Base-by-base conservation (phyloP, 2,113 vertebrate species). In the Elephas maximus region DNA sequence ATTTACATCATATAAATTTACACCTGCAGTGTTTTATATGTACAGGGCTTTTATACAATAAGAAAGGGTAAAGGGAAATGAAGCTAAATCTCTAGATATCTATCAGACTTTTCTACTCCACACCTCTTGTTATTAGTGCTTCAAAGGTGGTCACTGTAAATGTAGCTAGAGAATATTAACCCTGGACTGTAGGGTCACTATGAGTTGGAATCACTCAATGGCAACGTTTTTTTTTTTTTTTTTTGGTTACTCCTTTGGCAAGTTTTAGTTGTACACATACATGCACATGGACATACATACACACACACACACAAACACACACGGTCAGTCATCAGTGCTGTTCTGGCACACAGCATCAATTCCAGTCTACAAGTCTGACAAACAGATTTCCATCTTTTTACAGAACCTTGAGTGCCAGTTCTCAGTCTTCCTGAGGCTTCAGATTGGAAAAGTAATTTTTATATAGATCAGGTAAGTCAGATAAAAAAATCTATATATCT, bases 361-460 rank as follows among this genome's bases (percentile, higher is more conserved):
- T 82, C 67, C 33, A 82, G 48, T 51, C 45, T 41, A 12, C 0
- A 0, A 86, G 41, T 51, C 57, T 74, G 63, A 83, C 63, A 79
- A 88, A 90, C 20, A 97, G 41, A 90, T 48, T 90, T 26, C 21
- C 63, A 77, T 14, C 15, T 81, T 94, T 95, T 95, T 74, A 62
- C 8, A 87, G 37, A 20, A 37, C 65, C 45, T 85, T 62, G 87
- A 30, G 37, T 76, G 84, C 79, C 77, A 78, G 28, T 88, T 53
- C 81, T 91, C 3, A 0, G 62, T 87, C 65, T 8, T 94, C 73
- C 23, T 85, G 28, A 15, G n/a, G n/a, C 14, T 93, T 94, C 86
- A 87, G 69, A 96, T 69, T 65, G 84, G 92, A 96, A 97, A 97
- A 95, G 74, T 77, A 33, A 97, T 96, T 97, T 97, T 86, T 94